A percentile compares a stretch with the other conserved stretches of the same genome.
Evolutionary conservation across 1,140 invertebrate species (phyloP).

Genomic region (Arctopsyche grandis): DNA sequence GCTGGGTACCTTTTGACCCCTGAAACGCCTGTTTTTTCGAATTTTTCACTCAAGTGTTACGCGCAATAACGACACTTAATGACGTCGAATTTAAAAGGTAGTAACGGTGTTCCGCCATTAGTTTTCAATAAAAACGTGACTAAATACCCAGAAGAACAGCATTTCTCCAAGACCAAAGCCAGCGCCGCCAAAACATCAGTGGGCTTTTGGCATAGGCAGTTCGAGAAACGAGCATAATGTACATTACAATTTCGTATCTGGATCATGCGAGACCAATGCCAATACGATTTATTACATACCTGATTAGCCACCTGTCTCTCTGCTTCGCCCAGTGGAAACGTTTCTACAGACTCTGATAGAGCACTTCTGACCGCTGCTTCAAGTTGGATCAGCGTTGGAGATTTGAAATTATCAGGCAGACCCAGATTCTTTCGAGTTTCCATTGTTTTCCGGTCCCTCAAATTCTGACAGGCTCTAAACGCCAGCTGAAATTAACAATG

Average conservation of each 20-base stretch:
- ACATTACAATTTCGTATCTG: too few relatives aligned
- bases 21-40: neutral
- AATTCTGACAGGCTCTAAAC: conserved; percentile 71
- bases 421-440: conserved; percentile 69
- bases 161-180: too few relatives aligned
- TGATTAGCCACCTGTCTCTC: conserved; percentile 72
- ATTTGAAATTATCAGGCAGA: conserved; percentile 58
- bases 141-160: too few relatives aligned
- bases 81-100: neutral
- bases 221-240: too few relatives aligned
- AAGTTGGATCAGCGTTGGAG: conserved; percentile 59
- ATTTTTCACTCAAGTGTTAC: neutral
- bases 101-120: neutral
- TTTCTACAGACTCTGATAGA: conserved; percentile 66
- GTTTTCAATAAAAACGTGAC: conserved; percentile 5
- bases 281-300: conserved; percentile 55
- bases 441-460: conserved; percentile 68
- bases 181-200: too few relatives aligned
- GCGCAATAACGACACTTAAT: neutral
- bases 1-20: neutral
- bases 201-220: too few relatives aligned
- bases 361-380: conserved; percentile 64
- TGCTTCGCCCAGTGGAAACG: conserved; percentile 70
- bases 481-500: conserved; percentile 65
- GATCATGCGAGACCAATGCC: too few relatives aligned